Conservation (phyloP, 1,140 invertebrate genomes). For the Notospermus geniculatus region DNA sequence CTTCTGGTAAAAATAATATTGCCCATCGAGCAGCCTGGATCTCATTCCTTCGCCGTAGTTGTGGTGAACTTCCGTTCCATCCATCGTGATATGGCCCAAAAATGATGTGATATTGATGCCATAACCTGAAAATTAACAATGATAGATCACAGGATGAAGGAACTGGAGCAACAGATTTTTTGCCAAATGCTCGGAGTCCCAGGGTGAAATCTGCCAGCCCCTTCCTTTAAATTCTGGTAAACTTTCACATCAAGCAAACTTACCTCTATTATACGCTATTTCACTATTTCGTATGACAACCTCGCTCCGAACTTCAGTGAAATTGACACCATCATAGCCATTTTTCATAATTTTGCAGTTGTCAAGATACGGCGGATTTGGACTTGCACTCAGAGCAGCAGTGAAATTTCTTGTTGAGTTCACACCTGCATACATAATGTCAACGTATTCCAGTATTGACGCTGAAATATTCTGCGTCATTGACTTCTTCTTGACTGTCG, state of each 20-base stretch:
- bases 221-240: too few relatives aligned
- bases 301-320: conserved; percentile 79
- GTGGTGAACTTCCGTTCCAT: conserved; percentile 67
- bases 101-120: conserved; percentile 87
- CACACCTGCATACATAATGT: conserved; percentile 77
- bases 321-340: conserved; percentile 88
- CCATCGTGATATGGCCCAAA: conserved; percentile 66
- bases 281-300: conserved; percentile 78
- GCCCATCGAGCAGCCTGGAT: conserved; percentile 73
- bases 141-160: neutral
- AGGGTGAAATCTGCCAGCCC: too few relatives aligned
- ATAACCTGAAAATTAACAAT: conserved; percentile 63
- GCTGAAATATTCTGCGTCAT: conserved; percentile 64
- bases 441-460: conserved; percentile 75
- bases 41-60: conserved; percentile 85
- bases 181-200: too few relatives aligned
- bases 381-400: conserved; percentile 82
- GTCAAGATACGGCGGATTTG: conserved; percentile 80
- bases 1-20: neutral
- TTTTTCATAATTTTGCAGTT: conserved; percentile 77
- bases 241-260: conserved; percentile 24
- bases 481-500: conserved; percentile 31
- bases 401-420: conserved; percentile 72
- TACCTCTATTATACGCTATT: conserved; percentile 77
- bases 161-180: too few relatives aligned